Conservation (phyloP, 35 echinoderm and acorn worm genomes). For the Holothuria glaberrima region DNA sequence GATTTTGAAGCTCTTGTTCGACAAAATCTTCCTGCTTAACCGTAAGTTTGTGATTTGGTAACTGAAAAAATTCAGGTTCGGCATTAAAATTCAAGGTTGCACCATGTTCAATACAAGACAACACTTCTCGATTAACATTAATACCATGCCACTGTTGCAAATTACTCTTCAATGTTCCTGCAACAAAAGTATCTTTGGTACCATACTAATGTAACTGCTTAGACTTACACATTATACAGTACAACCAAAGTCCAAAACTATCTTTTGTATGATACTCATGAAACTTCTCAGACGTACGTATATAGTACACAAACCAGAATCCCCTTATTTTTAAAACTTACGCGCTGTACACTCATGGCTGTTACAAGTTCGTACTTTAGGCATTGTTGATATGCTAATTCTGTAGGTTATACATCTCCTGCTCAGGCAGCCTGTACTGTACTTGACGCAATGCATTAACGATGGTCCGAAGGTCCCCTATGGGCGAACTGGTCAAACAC, state of each 20-base stretch:
- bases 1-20: not conserved
- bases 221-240: not conserved
- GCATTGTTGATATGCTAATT: not conserved
- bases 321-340: not conserved
- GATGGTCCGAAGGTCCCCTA: not conserved
- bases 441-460: not conserved
- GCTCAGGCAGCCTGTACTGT: not conserved
- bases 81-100: conserved; percentile 11
- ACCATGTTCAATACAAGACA: conserved; percentile 14
- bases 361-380: not conserved
- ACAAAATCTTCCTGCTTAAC: conserved; percentile 15
- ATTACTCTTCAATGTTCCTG: not conserved
- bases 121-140: conserved; percentile 2
- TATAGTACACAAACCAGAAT: not conserved
- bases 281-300: too few relatives aligned
- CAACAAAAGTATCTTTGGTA: conserved; percentile 3
- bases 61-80: conserved; percentile 5
- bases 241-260: not conserved
- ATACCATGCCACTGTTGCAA: conserved; percentile 14
- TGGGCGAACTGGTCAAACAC: conserved; percentile 23
- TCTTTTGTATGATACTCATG: not conserved
- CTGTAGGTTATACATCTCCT: too few relatives aligned
- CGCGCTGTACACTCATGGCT: not conserved
- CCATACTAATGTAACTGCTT: not conserved
- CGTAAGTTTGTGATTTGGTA: conserved; percentile 14